phyloP scores from a whole-genome alignment of 2,888 invertebrate species.

The Ophion costatus region DNA sequence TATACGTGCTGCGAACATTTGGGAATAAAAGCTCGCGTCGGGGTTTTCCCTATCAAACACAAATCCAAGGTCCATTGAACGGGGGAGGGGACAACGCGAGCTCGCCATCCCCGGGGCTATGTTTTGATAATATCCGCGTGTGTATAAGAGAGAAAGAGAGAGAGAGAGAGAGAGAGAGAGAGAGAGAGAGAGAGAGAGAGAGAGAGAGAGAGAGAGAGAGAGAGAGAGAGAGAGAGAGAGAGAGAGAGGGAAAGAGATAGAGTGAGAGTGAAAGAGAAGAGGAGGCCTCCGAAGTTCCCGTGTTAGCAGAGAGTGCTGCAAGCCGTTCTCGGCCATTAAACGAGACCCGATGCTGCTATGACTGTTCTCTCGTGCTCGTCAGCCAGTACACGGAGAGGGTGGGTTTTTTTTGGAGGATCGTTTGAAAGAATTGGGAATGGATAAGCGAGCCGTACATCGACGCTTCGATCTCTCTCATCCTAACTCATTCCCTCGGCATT shows the following conservation, averaged over 20 bases:
- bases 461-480: conserved; percentile 48
- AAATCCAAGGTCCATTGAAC: conserved; percentile 74
- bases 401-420: conserved; percentile 69
- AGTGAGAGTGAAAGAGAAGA: conserved; percentile 20
- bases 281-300: conserved; percentile 45
- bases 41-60: conserved; percentile 74
- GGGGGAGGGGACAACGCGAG: conserved; percentile 64
- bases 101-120: conserved; percentile 55
- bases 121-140: conserved; percentile 56
- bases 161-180: conserved; percentile 11
- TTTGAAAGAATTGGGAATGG: conserved; percentile 74
- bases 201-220: conserved; percentile 16
- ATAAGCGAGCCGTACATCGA: conserved; percentile 72
- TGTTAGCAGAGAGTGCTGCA: conserved; percentile 65
- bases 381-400: conserved; percentile 19
- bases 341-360: conserved; percentile 69
- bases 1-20: conserved; percentile 66
- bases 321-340: conserved; percentile 73
- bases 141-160: conserved; percentile 20
- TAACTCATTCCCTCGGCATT: conserved; percentile 51
- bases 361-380: conserved; percentile 40
- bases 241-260: neutral
- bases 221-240: conserved; percentile 15
- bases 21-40: conserved; percentile 72
- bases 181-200: neutral